Base-by-base conservation (phyloP, 2,888 invertebrate species). In the Drosophila mercatorum region DNA sequence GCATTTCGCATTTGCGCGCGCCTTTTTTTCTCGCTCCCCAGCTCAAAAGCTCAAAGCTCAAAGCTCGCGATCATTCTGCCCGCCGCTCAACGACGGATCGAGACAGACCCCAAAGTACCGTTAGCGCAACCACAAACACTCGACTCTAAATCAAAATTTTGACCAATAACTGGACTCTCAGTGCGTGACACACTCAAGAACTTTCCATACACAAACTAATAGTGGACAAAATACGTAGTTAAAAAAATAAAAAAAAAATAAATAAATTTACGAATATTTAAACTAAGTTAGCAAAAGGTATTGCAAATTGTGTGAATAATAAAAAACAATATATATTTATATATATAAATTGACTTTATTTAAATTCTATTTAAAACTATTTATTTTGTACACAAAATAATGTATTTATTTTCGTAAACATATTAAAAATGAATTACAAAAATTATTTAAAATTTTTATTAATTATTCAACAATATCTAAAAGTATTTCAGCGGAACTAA, bases 1-100 rank as follows among this genome's bases (percentile, higher is more conserved):
- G 71, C 70, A 87, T 78, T 82, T 88, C 7, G 71, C 70, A 87
- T 81, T 77, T 88, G 88, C 88, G 83, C 86, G 85, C 82, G 85
- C 74, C 74, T 68, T 66, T 72, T 63, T 46, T 57, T 44, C 41
- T 41, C 41, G 5, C 28, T 28, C 22, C n/a, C 38, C 12, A 40
- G 63, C 53, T 26, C 17, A 22, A 22, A 22, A 22, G 22, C 22
- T 22, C 22, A 22, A 22, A 22, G 22, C 22, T 22, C 22, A 57
- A 34, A 49, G 61, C 68, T 53, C 59, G 79, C 68, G 75, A 72
- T 80, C 72, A 28, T 36, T 67, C 52, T 34, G 71, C 66, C 36
- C 52, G 60, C 31, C 49, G 49, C 31, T n/a, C 10, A n/a, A 5
- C 3, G 5, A 47, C 49, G 49, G 47, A 47, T n/a, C 47, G 47